Evolutionary conservation across 2,113 vertebrate genomes (phyloP), one percentile per base, ranked within the genome.

Genomic region (Anser brachyrhynchus): DNA sequence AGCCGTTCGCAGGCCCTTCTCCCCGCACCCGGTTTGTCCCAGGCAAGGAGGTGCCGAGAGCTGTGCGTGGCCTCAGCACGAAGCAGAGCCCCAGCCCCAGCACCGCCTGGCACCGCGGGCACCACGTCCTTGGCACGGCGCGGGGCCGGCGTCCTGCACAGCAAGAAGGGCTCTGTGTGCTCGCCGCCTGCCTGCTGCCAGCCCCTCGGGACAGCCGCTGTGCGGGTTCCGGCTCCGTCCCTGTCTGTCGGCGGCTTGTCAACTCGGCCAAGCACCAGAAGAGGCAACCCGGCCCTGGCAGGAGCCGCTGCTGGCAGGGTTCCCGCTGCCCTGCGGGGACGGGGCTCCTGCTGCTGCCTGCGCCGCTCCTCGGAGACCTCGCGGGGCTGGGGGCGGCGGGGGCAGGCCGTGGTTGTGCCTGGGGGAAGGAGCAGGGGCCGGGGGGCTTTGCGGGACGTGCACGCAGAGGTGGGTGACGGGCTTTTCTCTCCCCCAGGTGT

Each of bases 401-500:
- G 49, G 6, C 67, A 8, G 72, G 62, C 29, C 46, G 77, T 3
- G 3, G 23, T 62, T 33, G 25, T 8, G 23, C 1, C 0, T 5
- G 20, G 35, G 66, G 37, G n/a, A 17, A 52, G 31, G 41, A 51
- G 46, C 5, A 3, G 39, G 3, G 41, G 3, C 31, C 3, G 2
- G 28, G 67, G 12, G 39, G 0, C 37, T 65, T 54, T 7, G 0
- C 9, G 2, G 59, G 20, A 5, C 3, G 19, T 77, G 59, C 58
- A 46, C 5, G 7, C 21, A 46, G 89, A 17, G 37, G 14, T 74
- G 64, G 88, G 25, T 28, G 31, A 79, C 3, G 33, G 49, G 69
- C 51, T 84, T 49, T 89, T 77, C 84, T 79, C 73, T 87, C 77
- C 78, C 55, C 19, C 96, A 99, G 99, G 99, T 99, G 67, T 99